These are phyloP conservation scores for Monoplex corrugatus DNA, from an alignment of 2,888 invertebrate genomes.

Conservation along the genomic window DNA sequence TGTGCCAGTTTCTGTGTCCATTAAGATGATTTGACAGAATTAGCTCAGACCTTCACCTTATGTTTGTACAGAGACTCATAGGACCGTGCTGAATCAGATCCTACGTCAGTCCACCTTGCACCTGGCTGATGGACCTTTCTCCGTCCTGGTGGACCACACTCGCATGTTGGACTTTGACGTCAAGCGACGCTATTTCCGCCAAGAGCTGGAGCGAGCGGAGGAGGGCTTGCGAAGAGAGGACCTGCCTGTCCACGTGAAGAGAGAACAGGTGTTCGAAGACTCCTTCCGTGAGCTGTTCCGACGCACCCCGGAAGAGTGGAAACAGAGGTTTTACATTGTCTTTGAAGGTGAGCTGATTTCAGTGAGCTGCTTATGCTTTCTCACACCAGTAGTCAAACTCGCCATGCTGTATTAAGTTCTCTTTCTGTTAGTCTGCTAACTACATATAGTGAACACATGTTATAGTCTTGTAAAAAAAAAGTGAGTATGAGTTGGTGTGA, in stretches of 20 bases:
- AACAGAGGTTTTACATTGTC: slow-evolving; percentile 94
- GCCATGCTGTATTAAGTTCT: no score
- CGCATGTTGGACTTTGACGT: slow-evolving; percentile 94
- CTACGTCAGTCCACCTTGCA: slow-evolving; percentile 88
- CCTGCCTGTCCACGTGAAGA: slow-evolving; percentile 91
- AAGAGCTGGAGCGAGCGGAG: slow-evolving; percentile 92
- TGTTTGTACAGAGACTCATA: slow-evolving; percentile 88
- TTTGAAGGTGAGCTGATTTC: slow-evolving; percentile 89
- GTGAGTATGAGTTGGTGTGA: no score
- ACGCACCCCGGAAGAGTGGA: slow-evolving; percentile 92
- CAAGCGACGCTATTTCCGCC: slow-evolving; percentile 91
- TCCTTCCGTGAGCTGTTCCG: slow-evolving; percentile 93
- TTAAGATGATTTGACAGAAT: background rate
- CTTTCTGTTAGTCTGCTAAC: no score
- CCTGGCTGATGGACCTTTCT: slow-evolving; percentile 92
- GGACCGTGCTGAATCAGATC: slow-evolving; percentile 94
- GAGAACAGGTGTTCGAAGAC: slow-evolving; percentile 93
- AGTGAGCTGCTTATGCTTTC: background rate
- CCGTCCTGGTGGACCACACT: slow-evolving; percentile 92
- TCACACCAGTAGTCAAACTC: no score
- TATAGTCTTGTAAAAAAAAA: no score
- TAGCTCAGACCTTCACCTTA: background rate
- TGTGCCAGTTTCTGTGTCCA: no score
- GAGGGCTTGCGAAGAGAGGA: slow-evolving; percentile 87
- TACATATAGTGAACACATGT: no score